Conservation (phyloP, 2,797 vertebrate species). For the Halcyon badia region DNA sequence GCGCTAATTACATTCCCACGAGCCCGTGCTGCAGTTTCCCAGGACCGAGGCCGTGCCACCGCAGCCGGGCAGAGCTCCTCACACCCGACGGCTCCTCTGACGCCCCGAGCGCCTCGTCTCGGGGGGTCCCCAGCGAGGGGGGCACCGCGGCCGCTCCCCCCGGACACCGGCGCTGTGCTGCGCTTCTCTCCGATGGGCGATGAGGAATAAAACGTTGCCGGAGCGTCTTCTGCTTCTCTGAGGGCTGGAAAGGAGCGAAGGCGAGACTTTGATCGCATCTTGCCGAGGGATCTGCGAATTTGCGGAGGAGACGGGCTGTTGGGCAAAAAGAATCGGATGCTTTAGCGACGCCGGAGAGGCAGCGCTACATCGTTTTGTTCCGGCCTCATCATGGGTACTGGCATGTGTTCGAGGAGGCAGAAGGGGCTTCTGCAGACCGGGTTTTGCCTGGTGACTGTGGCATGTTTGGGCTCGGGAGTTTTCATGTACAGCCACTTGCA, state of each 20-base stretch:
- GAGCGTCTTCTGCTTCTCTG: not conserved
- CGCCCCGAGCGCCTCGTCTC: rapidly evolving
- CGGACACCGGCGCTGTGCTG: rapidly evolving
- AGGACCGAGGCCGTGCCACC: not conserved
- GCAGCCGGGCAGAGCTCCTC: rapidly evolving
- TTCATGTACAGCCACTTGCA: constrained; percentile 71
- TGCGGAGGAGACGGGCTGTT: not conserved
- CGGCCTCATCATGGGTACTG: constrained; percentile 62
- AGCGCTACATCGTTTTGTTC: not conserved
- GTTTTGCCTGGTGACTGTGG: constrained; percentile 58
- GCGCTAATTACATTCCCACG: not conserved
- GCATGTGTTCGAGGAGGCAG: constrained; percentile 76
- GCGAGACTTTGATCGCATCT: not conserved
- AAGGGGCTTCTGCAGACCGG: constrained; percentile 73
- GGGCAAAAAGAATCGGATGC: rapidly evolving
- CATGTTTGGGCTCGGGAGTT: constrained; percentile 57
- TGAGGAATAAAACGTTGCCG: not conserved
- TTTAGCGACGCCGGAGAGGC: not conserved
- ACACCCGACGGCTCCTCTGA: rapidly evolving
- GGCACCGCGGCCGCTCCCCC: not conserved
- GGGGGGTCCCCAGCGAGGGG: too few species aligned
- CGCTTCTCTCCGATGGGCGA: rapidly evolving
- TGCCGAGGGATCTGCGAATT: not conserved
- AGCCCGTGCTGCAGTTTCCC: not conserved
- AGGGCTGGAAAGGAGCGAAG: not conserved